phyloP scores from a whole-genome alignment of 2,888 invertebrate species.

The Nomada ferruginata region DNA sequence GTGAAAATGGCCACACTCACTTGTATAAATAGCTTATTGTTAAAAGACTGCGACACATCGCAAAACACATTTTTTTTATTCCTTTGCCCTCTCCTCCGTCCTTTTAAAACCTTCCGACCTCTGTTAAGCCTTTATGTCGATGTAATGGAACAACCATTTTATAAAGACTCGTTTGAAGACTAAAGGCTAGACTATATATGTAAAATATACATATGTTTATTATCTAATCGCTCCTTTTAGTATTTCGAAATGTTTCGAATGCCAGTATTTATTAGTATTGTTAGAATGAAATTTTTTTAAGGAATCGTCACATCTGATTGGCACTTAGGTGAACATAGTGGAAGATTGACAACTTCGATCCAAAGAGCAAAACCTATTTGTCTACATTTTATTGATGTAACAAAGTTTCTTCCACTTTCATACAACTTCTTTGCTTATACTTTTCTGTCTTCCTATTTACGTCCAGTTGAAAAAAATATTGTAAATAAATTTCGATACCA shows the following conservation, averaged over 20 bases:
- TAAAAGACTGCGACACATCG: conserved; percentile 63
- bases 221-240: conserved; percentile 9
- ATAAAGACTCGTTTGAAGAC: conserved; percentile 38
- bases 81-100: conserved; percentile 61
- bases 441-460: conserved; percentile 66
- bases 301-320: conserved; percentile 27
- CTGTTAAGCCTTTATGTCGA: conserved; percentile 48
- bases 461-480: conserved; percentile 24
- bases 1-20: conserved; percentile 31
- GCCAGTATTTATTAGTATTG: conserved; percentile 58
- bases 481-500: conserved; percentile 35
- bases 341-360: conserved; percentile 24
- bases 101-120: conserved; percentile 52
- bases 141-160: conserved; percentile 40
- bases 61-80: conserved; percentile 62
- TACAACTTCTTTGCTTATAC: conserved; percentile 32
- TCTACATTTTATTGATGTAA: conserved; percentile 28
- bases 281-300: conserved; percentile 28
- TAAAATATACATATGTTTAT: conserved; percentile 21
- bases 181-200: conserved; percentile 29
- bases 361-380: not conserved
- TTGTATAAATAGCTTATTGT: conserved; percentile 54
- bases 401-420: conserved; percentile 54
- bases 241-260: conserved; percentile 37
- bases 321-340: conserved; percentile 34